phyloP scores from a whole-genome alignment of 2,797 vertebrate genomes.

The Sebastes dallii region DNA sequence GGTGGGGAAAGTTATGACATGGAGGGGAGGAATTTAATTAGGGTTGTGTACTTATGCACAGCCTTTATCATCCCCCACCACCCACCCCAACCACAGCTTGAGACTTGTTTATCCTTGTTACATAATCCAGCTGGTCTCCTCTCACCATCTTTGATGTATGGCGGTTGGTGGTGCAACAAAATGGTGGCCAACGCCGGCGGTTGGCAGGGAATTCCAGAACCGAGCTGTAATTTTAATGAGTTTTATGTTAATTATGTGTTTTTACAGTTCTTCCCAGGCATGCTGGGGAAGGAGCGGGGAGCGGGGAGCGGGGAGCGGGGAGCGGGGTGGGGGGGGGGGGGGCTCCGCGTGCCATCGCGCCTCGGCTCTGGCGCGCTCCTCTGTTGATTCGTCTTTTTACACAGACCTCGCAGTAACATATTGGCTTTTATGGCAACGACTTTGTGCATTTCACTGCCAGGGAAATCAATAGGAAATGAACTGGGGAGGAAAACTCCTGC shows the following conservation, averaged over 20 bases:
- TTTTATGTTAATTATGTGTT: slow-evolving; percentile 72
- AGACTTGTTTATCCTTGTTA: slow-evolving; percentile 67
- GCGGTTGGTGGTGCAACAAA: slow-evolving; percentile 57
- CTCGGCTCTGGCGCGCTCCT: slow-evolving; percentile 17
- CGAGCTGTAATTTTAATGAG: slow-evolving; percentile 65
- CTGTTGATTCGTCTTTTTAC: slow-evolving; percentile 25
- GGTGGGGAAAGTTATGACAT: slow-evolving; percentile 47
- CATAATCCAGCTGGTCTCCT: slow-evolving; percentile 56
- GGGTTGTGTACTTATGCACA: slow-evolving; percentile 48
- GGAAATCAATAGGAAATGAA: slow-evolving; percentile 63
- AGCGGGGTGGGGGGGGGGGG: neutral
- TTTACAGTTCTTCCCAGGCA: slow-evolving; percentile 50
- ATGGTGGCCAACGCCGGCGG: slow-evolving; percentile 44
- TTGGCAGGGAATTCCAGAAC: slow-evolving; percentile 40
- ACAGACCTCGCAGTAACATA: slow-evolving; percentile 39
- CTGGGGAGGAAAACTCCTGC: slow-evolving; percentile 37
- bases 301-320: neutral
- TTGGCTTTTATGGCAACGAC: slow-evolving; percentile 53
- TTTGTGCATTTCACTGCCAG: slow-evolving; percentile 46
- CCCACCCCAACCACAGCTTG: slow-evolving; percentile 29
- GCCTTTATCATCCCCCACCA: slow-evolving; percentile 36
- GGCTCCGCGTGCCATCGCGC: slow-evolving; percentile 7
- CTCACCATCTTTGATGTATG: slow-evolving; percentile 64
- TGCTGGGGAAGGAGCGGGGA: neutral
- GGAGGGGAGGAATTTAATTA: slow-evolving; percentile 58